phyloP scores from a whole-genome alignment of 2,113 vertebrate genomes.

The Saguinus midas region DNA sequence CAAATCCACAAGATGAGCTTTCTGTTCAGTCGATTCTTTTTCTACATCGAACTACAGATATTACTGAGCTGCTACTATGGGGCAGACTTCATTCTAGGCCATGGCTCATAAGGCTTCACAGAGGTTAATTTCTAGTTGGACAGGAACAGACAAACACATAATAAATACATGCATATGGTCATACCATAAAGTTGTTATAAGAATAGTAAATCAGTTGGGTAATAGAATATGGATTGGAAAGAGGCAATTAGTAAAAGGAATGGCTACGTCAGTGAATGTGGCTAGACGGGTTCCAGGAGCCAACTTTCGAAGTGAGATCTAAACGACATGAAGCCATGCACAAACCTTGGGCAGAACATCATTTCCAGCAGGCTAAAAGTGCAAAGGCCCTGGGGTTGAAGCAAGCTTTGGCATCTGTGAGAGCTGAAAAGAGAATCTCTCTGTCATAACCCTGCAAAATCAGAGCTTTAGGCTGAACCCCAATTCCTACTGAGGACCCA shows the following conservation, averaged over 20 bases:
- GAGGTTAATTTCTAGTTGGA: slow-evolving; percentile 16
- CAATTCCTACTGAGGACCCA: background rate
- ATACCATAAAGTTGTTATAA: background rate
- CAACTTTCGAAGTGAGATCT: background rate
- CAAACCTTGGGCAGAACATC: background rate
- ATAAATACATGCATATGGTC: slow-evolving; percentile 11
- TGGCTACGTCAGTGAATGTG: background rate
- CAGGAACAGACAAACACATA: background rate
- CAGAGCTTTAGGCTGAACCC: background rate
- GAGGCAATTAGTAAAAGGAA: background rate
- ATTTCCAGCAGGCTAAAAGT: background rate
- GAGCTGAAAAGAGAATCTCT: background rate
- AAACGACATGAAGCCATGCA: background rate
- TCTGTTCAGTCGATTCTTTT: background rate
- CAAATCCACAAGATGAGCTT: background rate
- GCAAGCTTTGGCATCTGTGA: background rate
- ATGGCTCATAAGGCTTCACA: background rate
- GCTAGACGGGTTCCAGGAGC: background rate
- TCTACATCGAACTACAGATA: background rate
- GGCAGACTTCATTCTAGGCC: background rate
- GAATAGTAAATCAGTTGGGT: background rate
- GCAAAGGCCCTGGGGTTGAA: background rate
- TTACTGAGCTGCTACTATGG: background rate
- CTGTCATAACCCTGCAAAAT: background rate
- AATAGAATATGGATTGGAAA: background rate